These are phyloP conservation scores for Glyptemys insculpta DNA, from an alignment of 2,797 vertebrate genomes.

Conservation along the genomic window DNA sequence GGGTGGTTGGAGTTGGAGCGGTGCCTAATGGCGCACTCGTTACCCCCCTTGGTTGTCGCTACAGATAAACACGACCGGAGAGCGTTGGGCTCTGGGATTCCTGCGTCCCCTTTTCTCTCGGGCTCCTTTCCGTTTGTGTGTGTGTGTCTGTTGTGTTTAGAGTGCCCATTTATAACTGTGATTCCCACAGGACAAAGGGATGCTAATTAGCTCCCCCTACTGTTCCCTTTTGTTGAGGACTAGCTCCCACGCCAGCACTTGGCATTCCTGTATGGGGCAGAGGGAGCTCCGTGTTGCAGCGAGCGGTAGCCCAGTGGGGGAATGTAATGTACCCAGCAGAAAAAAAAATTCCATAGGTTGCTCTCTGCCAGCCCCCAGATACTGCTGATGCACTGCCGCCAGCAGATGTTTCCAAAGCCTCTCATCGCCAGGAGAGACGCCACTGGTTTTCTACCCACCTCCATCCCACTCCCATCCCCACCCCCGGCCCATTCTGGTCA, in stretches of 20 bases:
- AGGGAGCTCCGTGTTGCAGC: constrained; percentile 72
- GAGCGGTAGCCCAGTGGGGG: constrained; percentile 39
- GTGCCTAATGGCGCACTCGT: neutral
- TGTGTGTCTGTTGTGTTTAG: constrained; percentile 19
- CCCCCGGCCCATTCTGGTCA: neutral
- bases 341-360: neutral
- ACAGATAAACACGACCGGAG: neutral
- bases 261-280: constrained; percentile 69
- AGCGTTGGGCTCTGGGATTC: neutral
- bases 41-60: fast-evolving
- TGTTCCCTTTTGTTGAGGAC: constrained; percentile 75
- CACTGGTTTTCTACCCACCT: constrained; percentile 43
- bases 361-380: constrained; percentile 7
- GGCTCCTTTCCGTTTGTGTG: constrained; percentile 29
- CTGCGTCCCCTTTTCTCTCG: neutral
- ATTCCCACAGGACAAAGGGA: constrained; percentile 76
- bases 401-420: constrained; percentile 35
- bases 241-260: constrained; percentile 76
- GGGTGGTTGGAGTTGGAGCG: fast-evolving
- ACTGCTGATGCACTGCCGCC: neutral
- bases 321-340: constrained; percentile 50
- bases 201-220: constrained; percentile 80
- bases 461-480: neutral
- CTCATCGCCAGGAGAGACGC: neutral
- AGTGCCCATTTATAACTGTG: constrained; percentile 53